phyloP scores from a whole-genome alignment of 2,113 vertebrate genomes.

The Sinosuthora webbiana region DNA sequence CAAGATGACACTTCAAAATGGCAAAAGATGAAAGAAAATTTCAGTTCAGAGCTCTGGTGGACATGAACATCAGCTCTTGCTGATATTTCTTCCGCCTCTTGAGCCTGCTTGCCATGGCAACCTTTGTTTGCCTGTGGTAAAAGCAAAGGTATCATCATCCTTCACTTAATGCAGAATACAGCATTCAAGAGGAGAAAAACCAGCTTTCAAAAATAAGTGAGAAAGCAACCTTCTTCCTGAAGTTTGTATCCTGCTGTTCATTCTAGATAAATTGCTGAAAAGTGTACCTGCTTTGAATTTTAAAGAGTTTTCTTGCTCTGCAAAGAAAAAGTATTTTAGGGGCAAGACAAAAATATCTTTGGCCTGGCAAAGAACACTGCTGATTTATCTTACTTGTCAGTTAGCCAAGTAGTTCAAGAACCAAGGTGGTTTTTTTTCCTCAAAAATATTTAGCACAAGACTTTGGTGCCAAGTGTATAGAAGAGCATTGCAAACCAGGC shows the following conservation, averaged over 20 bases:
- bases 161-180: background rate
- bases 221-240: background rate
- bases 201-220: constrained; percentile 13
- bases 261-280: background rate
- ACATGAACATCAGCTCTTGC: constrained; percentile 11
- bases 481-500: background rate
- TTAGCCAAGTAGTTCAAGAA: background rate
- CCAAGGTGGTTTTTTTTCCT: accelerated
- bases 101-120: constrained; percentile 71
- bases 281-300: background rate
- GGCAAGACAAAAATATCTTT: background rate
- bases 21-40: constrained; percentile 76
- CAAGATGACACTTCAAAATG: constrained; percentile 63
- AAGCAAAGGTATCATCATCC: constrained; percentile 49
- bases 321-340: background rate
- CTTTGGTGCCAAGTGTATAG: background rate
- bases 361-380: background rate
- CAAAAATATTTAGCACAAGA: background rate
- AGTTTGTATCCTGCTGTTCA: background rate
- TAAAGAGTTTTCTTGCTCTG: background rate
- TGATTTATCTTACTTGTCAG: background rate
- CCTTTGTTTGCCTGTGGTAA: constrained; percentile 55
- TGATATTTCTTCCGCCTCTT: constrained; percentile 22
- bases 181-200: background rate
- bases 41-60: constrained; percentile 40